A percentile compares a stretch with the other conserved stretches of the same genome.
These are phyloP conservation scores for Elysia chlorotica DNA, from an alignment of 1,140 invertebrate species.

Conservation along the genomic window DNA sequence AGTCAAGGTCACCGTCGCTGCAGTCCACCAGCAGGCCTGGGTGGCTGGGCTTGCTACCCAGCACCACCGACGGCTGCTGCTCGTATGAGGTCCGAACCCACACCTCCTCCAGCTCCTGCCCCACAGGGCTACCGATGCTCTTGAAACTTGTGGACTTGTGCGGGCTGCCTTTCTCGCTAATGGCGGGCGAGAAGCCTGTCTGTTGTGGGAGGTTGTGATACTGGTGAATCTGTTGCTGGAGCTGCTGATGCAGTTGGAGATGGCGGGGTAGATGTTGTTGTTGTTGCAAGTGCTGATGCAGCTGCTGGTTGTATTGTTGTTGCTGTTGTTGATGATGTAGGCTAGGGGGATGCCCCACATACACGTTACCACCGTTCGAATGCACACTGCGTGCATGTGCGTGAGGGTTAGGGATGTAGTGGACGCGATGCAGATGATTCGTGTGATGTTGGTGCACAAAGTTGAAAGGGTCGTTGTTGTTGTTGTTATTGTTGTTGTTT, in stretches of 20 bases:
- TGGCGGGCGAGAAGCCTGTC: too few species aligned
- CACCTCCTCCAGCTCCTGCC: conserved; percentile 48
- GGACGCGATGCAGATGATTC: conserved; percentile 64
- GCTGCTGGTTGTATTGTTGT: conserved; percentile 61
- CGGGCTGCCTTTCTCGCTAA: conserved; percentile 48
- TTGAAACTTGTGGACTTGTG: conserved; percentile 52
- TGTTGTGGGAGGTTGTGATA: conserved; percentile 2
- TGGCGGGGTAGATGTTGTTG: conserved; percentile 57
- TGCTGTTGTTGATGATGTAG: conserved; percentile 64
- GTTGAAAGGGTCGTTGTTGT: conserved; percentile 47
- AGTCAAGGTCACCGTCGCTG: conserved; percentile 29
- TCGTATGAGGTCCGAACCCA: conserved; percentile 56
- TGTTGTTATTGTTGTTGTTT: conserved; percentile 47
- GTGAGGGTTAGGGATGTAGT: conserved; percentile 56
- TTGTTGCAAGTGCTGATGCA: conserved; percentile 64
- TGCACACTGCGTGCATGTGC: too few species aligned
- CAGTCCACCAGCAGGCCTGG: conserved; percentile 43
- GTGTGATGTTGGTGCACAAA: conserved; percentile 49
- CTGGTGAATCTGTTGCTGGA: conserved; percentile 56
- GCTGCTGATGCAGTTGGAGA: conserved; percentile 56
- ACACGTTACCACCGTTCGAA: neutral
- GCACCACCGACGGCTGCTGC: conserved; percentile 39
- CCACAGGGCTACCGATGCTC: too few species aligned
- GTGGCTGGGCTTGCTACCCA: conserved; percentile 49
- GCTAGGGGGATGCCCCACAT: conserved; percentile 44